Evolutionary conservation across 2,113 vertebrate genomes (phyloP), one percentile per base, ranked within the genome.

Genomic region (Semnopithecus entellus): DNA sequence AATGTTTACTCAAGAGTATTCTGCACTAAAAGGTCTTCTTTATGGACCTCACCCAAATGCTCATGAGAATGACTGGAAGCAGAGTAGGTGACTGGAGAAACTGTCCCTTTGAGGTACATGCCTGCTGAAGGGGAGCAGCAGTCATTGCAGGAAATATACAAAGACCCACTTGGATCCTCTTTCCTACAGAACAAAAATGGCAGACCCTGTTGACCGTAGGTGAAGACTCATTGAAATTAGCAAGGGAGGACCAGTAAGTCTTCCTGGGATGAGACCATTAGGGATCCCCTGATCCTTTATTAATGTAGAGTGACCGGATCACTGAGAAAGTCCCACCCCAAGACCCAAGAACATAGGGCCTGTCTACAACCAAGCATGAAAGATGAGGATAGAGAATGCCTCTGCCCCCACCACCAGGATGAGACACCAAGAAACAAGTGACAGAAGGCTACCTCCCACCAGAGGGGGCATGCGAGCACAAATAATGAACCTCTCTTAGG

Each of bases 141-240:
- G 25, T 59, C 57, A 25, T 0, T 25, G 3, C 11, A 85, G 27
- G n/a, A 93, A 75, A 88, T 30, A 23, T 20, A 55, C 0, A 2
- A 40, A 11, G 2, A 18, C 16, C 12, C 12, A 88, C 13, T 30
- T 32, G 8, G 64, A 50, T 64, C 25, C 0, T 66, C 20, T 18
- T 59, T 27, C 4, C 20, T 57, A 43, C 1, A 83, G 20, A 50
- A n/a, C 10, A 75, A 72, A 93, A 80, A 2, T 4, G 6, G 9
- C 6, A 52, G 22, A 38, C 5, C 8, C 17, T 59, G 3, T 2
- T 16, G 35, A 16, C 50, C 6, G 6, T 16, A 66, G 17, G 1
- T 20, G 6, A 72, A 79, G 30, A 75, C 1, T 87, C 50, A 38
- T 0, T 50, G 35, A 6, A 78, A 13, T 17, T 16, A 59, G 14